Base-by-base conservation (phyloP, 1,140 invertebrate species). In the Eriosoma lanigerum region DNA sequence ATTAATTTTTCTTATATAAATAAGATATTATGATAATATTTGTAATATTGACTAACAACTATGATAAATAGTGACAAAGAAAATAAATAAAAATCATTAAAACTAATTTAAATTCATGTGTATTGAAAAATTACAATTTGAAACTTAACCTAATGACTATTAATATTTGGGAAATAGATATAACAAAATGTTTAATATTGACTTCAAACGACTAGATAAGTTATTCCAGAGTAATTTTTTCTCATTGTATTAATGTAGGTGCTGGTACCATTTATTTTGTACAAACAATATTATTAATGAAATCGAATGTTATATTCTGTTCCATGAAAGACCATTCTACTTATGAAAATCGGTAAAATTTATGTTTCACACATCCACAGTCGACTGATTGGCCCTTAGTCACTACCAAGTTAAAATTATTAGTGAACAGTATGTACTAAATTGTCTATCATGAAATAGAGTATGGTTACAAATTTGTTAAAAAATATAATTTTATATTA, bases 121-220 rank as follows among this genome's bases (percentile, higher is more conserved):
- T 32, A 68, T 24, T 48, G n/a, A n/a, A 24, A n/a, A 68, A 46
- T 21, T 13, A 24, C 38, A 68, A 38, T 68, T 48, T 24, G 0
- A 48, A 48, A 48, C 66, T 48, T 68, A 68, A 68, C 21, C 15
- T 68, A 68, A 68, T 68, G 66, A 68, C 66, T 68, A 48, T 68
- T 68, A 24, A 24, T 68, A 48, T 24, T 48, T 68, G 21, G 66
- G 6, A 21, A 48, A 48, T 26, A 1, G 46, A 68, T 2, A 8
- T 48, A 68, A 48, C 44, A 24, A 46, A 68, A 48, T 48, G 66
- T 68, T 48, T 48, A 3, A 17, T 15, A 68, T 48, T 48, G 44
- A 68, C 66, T 48, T 68, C 8, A 46, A 68, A 26, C 21, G 66
- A 68, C 66, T 68, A 68, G 66, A 68, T 38, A 46, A 48, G 15